Base-by-base conservation (phyloP, 1,140 invertebrate genomes). In the Platorchestia sp. region DNA sequence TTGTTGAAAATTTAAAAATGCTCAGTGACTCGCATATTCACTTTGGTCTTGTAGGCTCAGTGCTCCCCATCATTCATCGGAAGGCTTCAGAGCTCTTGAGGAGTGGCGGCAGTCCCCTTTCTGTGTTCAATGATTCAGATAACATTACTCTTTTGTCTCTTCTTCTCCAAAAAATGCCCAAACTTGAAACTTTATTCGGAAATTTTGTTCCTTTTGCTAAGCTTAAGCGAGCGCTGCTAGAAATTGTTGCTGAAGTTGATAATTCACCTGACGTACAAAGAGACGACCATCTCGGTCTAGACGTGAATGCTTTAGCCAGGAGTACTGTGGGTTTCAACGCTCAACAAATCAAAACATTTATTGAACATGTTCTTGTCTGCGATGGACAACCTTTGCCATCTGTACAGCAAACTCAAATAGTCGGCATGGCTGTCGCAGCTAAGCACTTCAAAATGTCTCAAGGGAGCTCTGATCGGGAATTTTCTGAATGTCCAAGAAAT, bases 1-100 rank as follows among this genome's bases (percentile, higher is more conserved):
- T 93, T 93, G 91, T 93, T 93, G 91, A 93, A 36, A 93, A 93
- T 93, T 93, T 93, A 44, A 93, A 93, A 22, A 47, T 93, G 43
- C 47, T 93, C 5, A 45, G 45, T 93, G 91, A 93, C 19, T 45
- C 45, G 3, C 36, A 45, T 45, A 27, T 45, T 45, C 44, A 93
- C 45, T 93, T 93, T 40, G 91, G 91, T 47, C 14, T 93, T 47
- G 91, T 93, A 19, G 91, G 91, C 16, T 42, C 91, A 45, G 91
- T 93, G 41, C 40, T 93, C 7, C 91, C 91, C 40, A 45, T 93
- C 40, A 93, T 93, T 40, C 43, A 47, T 45, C 91, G 91, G 10
- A 93, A 47, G 44, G 91, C 91, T 41, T 93, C 91, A 10, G 91
- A 93, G 40, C 91, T 93, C n/a, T 44, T 93, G 7, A 93, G 45